Conservation (phyloP, 1,140 invertebrate species). For the Steinernema feltiae region DNA sequence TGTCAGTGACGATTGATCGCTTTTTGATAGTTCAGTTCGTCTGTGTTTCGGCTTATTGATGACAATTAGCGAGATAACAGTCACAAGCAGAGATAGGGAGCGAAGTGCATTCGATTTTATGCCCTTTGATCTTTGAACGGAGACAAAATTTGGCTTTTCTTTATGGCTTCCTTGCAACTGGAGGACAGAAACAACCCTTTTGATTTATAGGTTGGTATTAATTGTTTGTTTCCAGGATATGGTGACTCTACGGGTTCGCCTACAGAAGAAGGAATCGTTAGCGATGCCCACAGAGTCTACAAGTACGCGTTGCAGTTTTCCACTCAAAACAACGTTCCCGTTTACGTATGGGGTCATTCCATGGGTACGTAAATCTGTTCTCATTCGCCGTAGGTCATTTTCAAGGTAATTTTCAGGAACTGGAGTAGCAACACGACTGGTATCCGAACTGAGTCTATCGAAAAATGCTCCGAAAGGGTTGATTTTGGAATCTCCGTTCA, state of each 20-base stretch:
- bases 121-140: no score
- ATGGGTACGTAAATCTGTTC: constrained; percentile 65
- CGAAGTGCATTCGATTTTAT: no score
- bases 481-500: constrained; percentile 80
- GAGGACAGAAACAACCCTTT: no score
- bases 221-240: constrained; percentile 74
- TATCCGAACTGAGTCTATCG: constrained; percentile 48
- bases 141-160: no score
- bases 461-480: constrained; percentile 67
- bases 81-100: no score
- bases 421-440: constrained; percentile 35
- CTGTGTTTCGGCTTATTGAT: no score
- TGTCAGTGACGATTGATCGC: no score
- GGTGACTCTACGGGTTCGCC: constrained; percentile 71
- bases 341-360: constrained; percentile 85
- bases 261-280: constrained; percentile 72
- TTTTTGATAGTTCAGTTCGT: no score
- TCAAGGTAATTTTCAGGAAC: constrained; percentile 26
- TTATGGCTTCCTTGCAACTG: no score
- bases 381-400: neutral
- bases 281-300: constrained; percentile 72
- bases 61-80: no score
- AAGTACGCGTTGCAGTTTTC: constrained; percentile 68
- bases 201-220: no score
- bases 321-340: constrained; percentile 60